These are phyloP conservation scores for Sebastes variabilis DNA, from an alignment of 2,797 vertebrate species.

Conservation along the genomic window DNA sequence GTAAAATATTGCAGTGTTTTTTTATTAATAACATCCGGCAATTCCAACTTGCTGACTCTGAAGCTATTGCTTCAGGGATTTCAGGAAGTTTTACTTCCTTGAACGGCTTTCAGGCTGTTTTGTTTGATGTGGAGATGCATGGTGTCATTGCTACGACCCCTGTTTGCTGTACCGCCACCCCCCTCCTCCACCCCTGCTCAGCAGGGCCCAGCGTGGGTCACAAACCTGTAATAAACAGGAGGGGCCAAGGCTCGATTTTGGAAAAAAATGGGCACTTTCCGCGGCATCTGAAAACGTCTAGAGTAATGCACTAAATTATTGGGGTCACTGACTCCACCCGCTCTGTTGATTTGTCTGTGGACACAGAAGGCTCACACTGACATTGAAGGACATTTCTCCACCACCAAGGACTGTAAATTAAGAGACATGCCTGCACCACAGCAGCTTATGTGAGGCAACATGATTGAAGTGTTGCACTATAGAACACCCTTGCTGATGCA, in stretches of 20 bases:
- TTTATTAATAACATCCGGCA: constrained; percentile 34
- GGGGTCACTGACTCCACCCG: constrained; percentile 84
- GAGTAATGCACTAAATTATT: constrained; percentile 87
- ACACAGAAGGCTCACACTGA: constrained; percentile 81
- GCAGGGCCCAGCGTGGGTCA: constrained; percentile 80
- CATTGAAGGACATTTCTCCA: constrained; percentile 85
- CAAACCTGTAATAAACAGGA: constrained; percentile 87
- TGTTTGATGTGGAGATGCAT: constrained; percentile 74
- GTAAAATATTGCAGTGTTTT: constrained; percentile 13
- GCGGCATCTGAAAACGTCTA: constrained; percentile 79
- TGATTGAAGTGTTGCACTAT: constrained; percentile 63
- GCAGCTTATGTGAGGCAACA: constrained; percentile 53
- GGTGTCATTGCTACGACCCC: constrained; percentile 85
- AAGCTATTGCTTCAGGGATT: constrained; percentile 33
- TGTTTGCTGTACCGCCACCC: constrained; percentile 70
- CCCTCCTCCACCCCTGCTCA: constrained; percentile 68
- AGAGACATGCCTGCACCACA: constrained; percentile 59
- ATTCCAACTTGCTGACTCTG: constrained; percentile 30
- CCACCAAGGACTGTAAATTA: constrained; percentile 81
- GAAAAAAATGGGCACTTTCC: constrained; percentile 80
- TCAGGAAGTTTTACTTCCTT: constrained; percentile 59
- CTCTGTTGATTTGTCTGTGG: constrained; percentile 86
- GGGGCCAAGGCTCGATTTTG: constrained; percentile 78
- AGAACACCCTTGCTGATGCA: constrained; percentile 60
- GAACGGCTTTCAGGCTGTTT: constrained; percentile 63